Conservation (phyloP, 2,113 vertebrate species). For the Cyphomyrus plagiostoma region DNA sequence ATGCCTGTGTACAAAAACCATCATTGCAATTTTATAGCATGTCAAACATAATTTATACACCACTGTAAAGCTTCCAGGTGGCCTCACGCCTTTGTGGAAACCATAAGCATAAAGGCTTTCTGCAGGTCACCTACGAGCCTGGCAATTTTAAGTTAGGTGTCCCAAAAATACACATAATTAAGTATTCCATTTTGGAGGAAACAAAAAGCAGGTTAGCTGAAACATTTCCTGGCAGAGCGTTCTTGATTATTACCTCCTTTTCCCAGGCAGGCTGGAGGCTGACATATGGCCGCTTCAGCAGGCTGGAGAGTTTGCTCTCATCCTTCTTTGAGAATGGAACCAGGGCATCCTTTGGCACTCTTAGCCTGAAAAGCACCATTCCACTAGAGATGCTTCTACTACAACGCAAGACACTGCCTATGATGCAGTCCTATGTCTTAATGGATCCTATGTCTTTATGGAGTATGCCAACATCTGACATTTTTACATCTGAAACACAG, state of each 20-base stretch:
- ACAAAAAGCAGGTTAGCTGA: slow-evolving; percentile 7
- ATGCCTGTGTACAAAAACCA: not conserved
- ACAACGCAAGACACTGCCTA: not conserved
- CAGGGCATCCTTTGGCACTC: slow-evolving; percentile 66
- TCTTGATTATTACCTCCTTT: slow-evolving; percentile 68
- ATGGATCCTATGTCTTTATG: not conserved
- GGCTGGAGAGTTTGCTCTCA: slow-evolving; percentile 73
- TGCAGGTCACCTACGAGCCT: not conserved
- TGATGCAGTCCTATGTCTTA: not conserved
- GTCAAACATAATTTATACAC: slow-evolving; percentile 23
- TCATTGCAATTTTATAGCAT: slow-evolving; percentile 29
- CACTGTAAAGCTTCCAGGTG: slow-evolving; percentile 19
- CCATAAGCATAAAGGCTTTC: not conserved
- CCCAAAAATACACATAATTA: slow-evolving; percentile 10
- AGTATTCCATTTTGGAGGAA: not conserved
- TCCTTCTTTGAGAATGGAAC: slow-evolving; percentile 79
- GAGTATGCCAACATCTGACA: not conserved
- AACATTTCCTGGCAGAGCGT: not conserved
- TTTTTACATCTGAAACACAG: not conserved
- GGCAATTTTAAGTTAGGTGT: not conserved
- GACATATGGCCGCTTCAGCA: slow-evolving; percentile 79
- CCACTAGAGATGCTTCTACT: not conserved
- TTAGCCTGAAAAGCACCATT: slow-evolving; percentile 60
- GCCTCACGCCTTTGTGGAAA: not conserved
- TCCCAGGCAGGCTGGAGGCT: slow-evolving; percentile 73